These are phyloP conservation scores for Nasonia longicornis DNA, from an alignment of 1,140 invertebrate genomes.

Conservation along the genomic window DNA sequence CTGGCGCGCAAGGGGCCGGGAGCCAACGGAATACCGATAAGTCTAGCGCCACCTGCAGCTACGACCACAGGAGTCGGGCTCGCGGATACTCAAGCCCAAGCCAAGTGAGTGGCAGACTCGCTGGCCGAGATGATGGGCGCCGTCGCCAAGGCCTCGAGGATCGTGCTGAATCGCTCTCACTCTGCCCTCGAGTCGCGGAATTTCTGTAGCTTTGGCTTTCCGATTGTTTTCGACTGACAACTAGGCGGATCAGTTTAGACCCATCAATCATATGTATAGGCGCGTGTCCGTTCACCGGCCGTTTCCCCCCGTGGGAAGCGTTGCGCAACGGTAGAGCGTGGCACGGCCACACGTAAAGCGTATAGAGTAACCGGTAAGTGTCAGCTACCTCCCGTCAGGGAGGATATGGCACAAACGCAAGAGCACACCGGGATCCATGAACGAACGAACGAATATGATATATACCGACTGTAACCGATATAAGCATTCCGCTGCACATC, in stretches of 20 bases:
- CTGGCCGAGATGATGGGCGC: constrained; percentile 61
- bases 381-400: too few species aligned
- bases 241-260: neutral
- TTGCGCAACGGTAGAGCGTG: neutral
- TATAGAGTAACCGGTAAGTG: too few species aligned
- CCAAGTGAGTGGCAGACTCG: constrained; percentile 67
- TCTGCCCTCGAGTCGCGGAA: constrained; percentile 60
- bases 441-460: too few species aligned
- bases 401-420: neutral
- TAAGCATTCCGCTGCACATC: neutral
- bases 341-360: neutral
- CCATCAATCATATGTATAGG: neutral
- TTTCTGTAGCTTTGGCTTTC: constrained; percentile 64
- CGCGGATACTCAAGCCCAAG: constrained; percentile 59
- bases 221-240: constrained; percentile 62
- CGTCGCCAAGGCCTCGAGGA: constrained; percentile 60
- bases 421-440: neutral
- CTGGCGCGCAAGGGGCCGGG: constrained; percentile 63
- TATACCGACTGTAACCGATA: neutral
- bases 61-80: neutral
- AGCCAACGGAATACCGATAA: constrained; percentile 52
- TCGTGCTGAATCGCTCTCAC: constrained; percentile 60
- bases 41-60: constrained; percentile 50
- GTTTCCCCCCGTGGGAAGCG: constrained; percentile 25
- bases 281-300: neutral